A percentile compares a stretch with the other conserved stretches of the same genome.
phyloP scores from a whole-genome alignment of 2,888 invertebrate genomes.

The Latheticus oryzae region DNA sequence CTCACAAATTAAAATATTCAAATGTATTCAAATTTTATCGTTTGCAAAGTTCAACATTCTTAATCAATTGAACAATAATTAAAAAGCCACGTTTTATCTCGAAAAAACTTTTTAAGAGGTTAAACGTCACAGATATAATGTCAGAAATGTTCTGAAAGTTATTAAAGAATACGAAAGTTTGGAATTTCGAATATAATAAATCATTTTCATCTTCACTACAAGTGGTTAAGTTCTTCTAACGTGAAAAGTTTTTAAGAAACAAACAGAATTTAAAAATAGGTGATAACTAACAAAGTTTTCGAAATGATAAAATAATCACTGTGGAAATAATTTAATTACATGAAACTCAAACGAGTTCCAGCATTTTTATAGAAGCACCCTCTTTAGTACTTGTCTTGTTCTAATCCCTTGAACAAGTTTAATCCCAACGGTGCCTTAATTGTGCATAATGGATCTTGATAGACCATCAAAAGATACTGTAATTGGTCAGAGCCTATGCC shows the following conservation, averaged over 20 bases:
- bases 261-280: too few species aligned
- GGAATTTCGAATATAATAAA: constrained; percentile 10
- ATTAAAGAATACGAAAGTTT: constrained; percentile 14
- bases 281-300: too few species aligned
- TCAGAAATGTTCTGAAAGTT: constrained; percentile 8
- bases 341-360: background rate
- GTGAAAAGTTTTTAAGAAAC: too few species aligned
- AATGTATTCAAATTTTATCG: too few species aligned
- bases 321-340: too few species aligned
- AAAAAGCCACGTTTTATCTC: background rate
- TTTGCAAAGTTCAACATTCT: background rate
- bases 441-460: constrained; percentile 28
- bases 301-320: too few species aligned
- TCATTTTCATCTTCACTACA: too few species aligned
- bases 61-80: background rate
- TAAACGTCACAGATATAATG: constrained; percentile 7
- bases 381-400: background rate
- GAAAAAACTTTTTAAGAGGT: constrained; percentile 15
- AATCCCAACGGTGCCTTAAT: constrained; percentile 23
- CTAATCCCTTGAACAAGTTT: constrained; percentile 9
- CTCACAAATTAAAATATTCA: background rate
- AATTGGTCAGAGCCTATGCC: constrained; percentile 18
- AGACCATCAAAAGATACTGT: constrained; percentile 21
- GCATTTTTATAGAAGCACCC: constrained; percentile 9
- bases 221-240: too few species aligned